These are phyloP conservation scores for Eucera pruinosa DNA, from an alignment of 2,888 invertebrate genomes.

Conservation along the genomic window DNA sequence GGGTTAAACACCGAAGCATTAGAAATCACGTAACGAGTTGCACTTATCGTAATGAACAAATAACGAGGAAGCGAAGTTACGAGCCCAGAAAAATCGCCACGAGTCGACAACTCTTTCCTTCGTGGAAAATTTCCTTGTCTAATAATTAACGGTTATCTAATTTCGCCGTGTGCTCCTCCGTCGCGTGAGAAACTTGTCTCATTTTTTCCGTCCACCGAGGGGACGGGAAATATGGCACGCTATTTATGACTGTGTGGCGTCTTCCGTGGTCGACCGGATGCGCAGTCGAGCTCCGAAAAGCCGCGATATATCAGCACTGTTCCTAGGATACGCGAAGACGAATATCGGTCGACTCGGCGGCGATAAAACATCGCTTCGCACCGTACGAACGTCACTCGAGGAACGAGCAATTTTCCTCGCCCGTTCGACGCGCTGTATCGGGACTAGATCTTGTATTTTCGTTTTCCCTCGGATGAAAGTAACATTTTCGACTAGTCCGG, in stretches of 20 bases:
- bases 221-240: slow-evolving; percentile 45
- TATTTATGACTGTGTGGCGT: slow-evolving; percentile 52
- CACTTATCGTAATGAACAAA: too few species aligned
- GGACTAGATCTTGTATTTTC: background rate
- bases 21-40: too few species aligned
- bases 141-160: slow-evolving; percentile 45
- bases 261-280: slow-evolving; percentile 49
- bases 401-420: too few species aligned
- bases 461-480: background rate
- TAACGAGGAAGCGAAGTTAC: too few species aligned
- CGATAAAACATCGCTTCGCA: slow-evolving; percentile 54
- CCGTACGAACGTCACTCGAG: slow-evolving; percentile 42
- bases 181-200: slow-evolving; percentile 37
- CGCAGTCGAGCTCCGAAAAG: slow-evolving; percentile 39
- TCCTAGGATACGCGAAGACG: slow-evolving; percentile 53
- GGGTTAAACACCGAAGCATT: too few species aligned
- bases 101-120: too few species aligned
- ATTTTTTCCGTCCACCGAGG: slow-evolving; percentile 17
- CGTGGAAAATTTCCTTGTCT: background rate
- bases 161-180: slow-evolving; percentile 11
- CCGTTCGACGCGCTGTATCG: too few species aligned
- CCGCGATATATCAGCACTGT: slow-evolving; percentile 58
- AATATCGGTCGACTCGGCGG: slow-evolving; percentile 50
- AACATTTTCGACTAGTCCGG: background rate
- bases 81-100: too few species aligned